A percentile compares a stretch with the other conserved stretches of the same genome.
These are phyloP conservation scores for Caenorhabditis afra DNA, from an alignment of 2,888 invertebrate species.

Conservation along the genomic window DNA sequence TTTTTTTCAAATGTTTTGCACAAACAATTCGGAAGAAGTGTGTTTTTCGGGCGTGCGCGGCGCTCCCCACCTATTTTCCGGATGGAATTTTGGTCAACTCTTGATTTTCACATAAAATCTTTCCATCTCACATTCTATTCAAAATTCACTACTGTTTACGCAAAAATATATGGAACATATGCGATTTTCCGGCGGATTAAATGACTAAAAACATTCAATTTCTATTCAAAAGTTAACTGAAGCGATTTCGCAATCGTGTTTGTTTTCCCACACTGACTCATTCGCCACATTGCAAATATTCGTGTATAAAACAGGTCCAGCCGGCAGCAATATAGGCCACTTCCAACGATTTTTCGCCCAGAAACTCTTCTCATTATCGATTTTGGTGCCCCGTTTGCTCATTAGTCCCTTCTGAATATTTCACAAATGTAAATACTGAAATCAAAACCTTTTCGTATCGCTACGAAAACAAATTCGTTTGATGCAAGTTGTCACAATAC, in stretches of 20 bases:
- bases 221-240: conserved; percentile 33
- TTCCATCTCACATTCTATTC: not conserved
- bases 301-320: conserved; percentile 50
- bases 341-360: conserved; percentile 9
- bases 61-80: no score
- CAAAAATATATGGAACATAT: not conserved
- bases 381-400: not conserved
- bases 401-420: not conserved
- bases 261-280: conserved; percentile 56
- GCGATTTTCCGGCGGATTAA: conserved; percentile 11
- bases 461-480: no score
- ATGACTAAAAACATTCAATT: conserved; percentile 17
- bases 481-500: no score
- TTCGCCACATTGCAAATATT: conserved; percentile 52
- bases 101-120: no score
- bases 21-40: not conserved
- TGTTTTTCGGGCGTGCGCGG: not conserved
- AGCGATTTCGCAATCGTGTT: conserved; percentile 52
- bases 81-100: no score
- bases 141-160: no score
- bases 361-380: not conserved
- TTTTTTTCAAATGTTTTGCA: conserved; percentile 2
- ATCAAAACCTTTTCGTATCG: no score
- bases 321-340: conserved; percentile 12
- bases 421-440: not conserved